A percentile compares a stretch with the other conserved stretches of the same genome.
phyloP scores from a whole-genome alignment of 2,113 vertebrate genomes.

The Morone chrysops region DNA sequence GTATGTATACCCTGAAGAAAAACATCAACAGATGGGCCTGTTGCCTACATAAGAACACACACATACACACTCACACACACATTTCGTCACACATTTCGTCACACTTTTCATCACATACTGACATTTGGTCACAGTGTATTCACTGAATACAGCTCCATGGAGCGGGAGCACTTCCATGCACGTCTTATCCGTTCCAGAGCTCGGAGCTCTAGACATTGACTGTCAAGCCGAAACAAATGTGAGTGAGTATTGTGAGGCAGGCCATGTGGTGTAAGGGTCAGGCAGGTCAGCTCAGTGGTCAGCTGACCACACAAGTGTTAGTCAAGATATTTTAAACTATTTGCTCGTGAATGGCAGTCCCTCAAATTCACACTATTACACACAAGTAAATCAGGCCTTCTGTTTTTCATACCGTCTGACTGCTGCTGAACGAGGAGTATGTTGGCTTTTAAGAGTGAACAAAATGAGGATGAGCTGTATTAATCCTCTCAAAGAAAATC shows the following conservation, averaged over 20 bases:
- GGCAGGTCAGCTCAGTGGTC: constrained; percentile 6
- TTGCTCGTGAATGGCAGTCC: background rate
- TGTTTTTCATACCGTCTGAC: background rate
- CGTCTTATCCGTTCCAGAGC: constrained; percentile 42
- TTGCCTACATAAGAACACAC: background rate
- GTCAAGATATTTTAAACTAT: background rate
- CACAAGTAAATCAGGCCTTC: background rate
- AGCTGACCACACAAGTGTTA: constrained; percentile 2
- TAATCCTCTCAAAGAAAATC: constrained; percentile 26
- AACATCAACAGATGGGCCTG: constrained; percentile 13
- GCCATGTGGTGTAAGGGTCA: background rate
- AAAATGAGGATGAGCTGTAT: constrained; percentile 3
- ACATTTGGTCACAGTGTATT: constrained; percentile 46
- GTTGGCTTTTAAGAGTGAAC: background rate
- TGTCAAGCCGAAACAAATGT: constrained; percentile 35
- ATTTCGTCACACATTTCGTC: constrained; percentile 27
- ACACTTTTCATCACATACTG: constrained; percentile 22
- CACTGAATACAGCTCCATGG: constrained; percentile 29
- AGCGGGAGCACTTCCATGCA: constrained; percentile 4
- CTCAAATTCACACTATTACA: background rate
- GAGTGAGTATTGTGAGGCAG: background rate
- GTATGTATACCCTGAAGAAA: background rate
- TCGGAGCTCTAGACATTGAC: constrained; percentile 1
- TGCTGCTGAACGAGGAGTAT: background rate
- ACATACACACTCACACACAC: constrained; percentile 37